phyloP scores from a whole-genome alignment of 2,888 invertebrate species.

The Drosophila pseudotalamancana region DNA sequence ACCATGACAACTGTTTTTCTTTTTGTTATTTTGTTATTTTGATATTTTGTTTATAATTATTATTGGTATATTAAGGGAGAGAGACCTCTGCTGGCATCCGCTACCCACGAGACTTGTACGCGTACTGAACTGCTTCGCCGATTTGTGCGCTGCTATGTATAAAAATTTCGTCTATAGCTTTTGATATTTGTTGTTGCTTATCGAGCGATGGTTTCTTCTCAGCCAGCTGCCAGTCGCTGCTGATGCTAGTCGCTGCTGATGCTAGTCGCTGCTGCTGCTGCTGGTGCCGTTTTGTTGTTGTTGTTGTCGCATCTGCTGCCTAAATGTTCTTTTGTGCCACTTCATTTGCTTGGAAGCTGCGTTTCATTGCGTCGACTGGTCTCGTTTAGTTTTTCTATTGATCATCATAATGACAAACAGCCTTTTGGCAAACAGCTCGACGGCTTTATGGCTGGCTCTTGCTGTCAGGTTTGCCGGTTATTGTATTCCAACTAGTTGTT shows the following conservation, averaged over 20 bases:
- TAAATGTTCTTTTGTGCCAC: slow-evolving; percentile 66
- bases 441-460: slow-evolving; percentile 21
- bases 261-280: slow-evolving; percentile 5
- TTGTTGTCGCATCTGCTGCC: slow-evolving; percentile 32
- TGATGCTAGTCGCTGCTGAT: slow-evolving; percentile 15
- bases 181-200: slow-evolving; percentile 8
- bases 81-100: slow-evolving; percentile 81
- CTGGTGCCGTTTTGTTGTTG: slow-evolving; percentile 11
- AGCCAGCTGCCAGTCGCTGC: slow-evolving; percentile 5
- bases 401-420: slow-evolving; percentile 52
- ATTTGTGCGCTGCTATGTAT: slow-evolving; percentile 83
- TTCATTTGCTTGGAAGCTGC: slow-evolving; percentile 48
- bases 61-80: slow-evolving; percentile 42
- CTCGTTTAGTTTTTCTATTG: slow-evolving; percentile 48
- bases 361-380: slow-evolving; percentile 40
- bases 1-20: slow-evolving; percentile 66
- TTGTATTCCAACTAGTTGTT: slow-evolving; percentile 44
- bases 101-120: slow-evolving; percentile 83
- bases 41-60: slow-evolving; percentile 37
- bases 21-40: slow-evolving; percentile 8
- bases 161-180: slow-evolving; percentile 69
- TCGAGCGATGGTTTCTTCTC: slow-evolving; percentile 3
- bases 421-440: slow-evolving; percentile 16
- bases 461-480: slow-evolving; percentile 41
- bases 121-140: slow-evolving; percentile 82